Evolutionary conservation across 2,797 vertebrate species (phyloP), one percentile per base, ranked within the genome.

Genomic region (Potorous gilbertii): DNA sequence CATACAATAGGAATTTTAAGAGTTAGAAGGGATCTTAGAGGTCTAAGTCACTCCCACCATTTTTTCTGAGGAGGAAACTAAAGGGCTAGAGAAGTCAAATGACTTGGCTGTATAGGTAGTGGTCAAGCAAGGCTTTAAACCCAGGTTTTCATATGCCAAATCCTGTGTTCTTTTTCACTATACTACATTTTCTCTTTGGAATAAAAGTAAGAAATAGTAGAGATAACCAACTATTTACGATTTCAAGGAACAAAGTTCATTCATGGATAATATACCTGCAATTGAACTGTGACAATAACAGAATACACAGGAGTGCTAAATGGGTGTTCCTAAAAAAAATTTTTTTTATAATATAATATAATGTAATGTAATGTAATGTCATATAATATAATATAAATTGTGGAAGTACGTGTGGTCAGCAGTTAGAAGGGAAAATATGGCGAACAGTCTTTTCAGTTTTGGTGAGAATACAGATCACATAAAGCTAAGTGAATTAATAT

Each of bases 391-490:
- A 50, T 50, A 50, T 50, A 50, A n/a, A 40, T 27, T 27, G 9
- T 50, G 66, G n/a, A 46, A 81, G n/a, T 81, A 13, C 55, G 1
- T 40, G 16, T 74, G 54, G 18, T 56, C 95, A 59, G 24, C 91
- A 90, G 34, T 90, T 96, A 93, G 90, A 96, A 89, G 54, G 16
- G n/a, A 95, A 50, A 94, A 94, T 95, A 57, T 6, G 13, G 52
- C 92, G 94, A n/a, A 55, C 90, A 46, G 94, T 66, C 62, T 9
- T 40, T 56, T 55, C 54, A 12, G 31, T 50, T 55, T n/a, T 92
- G 81, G 81, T 81, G 87, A 95, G 95, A 95, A 4, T 55, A 92
- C 28, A 95, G 56, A 27, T 92, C 92, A 91, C 27, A 24, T 24
- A 46, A 24, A 27, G 8, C 21, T 12, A 87, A 87, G 40, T 46